Percentiles rank a stretch among this genome's conserved stretches.
These are phyloP conservation scores for Diorhabda sublineata DNA, from an alignment of 1,140 invertebrate species.

Conservation along the genomic window DNA sequence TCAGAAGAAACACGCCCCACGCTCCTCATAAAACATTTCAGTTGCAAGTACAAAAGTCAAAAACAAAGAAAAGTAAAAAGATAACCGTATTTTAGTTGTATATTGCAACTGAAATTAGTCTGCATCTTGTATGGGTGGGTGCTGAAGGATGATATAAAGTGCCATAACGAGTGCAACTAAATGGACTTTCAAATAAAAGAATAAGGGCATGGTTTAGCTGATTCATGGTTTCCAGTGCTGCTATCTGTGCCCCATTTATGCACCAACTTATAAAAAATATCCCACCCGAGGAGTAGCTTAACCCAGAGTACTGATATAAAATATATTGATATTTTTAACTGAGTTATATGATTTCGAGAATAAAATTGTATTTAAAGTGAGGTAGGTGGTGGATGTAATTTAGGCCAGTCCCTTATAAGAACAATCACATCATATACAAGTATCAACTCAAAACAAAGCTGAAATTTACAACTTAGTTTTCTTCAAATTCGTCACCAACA, in stretches of 20 bases:
- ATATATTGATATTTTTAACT: not conserved
- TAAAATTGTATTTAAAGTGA: not conserved
- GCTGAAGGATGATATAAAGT: not conserved
- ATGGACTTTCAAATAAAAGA: conserved; percentile 1
- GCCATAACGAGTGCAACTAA: conserved; percentile 1
- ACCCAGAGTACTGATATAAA: not conserved
- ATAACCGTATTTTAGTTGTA: conserved; percentile 2
- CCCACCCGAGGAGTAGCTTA: not conserved
- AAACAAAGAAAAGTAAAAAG: not conserved
- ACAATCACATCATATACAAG: not conserved
- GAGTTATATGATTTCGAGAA: not conserved
- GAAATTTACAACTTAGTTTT: no score
- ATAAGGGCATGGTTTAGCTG: conserved; percentile 1
- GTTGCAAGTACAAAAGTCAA: not conserved
- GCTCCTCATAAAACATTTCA: no score
- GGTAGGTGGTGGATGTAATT: not conserved
- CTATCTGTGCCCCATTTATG: not conserved
- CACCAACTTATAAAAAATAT: not conserved
- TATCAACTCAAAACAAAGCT: no score
- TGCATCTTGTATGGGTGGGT: not conserved
- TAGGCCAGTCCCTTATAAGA: not conserved
- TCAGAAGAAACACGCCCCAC: no score
- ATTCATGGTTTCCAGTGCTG: not conserved
- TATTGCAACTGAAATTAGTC: not conserved
- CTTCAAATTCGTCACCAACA: no score